A percentile compares a stretch with the other conserved stretches of the same genome.
phyloP scores from a whole-genome alignment of 2,888 invertebrate species.

The Carterocephalus palaemon region DNA sequence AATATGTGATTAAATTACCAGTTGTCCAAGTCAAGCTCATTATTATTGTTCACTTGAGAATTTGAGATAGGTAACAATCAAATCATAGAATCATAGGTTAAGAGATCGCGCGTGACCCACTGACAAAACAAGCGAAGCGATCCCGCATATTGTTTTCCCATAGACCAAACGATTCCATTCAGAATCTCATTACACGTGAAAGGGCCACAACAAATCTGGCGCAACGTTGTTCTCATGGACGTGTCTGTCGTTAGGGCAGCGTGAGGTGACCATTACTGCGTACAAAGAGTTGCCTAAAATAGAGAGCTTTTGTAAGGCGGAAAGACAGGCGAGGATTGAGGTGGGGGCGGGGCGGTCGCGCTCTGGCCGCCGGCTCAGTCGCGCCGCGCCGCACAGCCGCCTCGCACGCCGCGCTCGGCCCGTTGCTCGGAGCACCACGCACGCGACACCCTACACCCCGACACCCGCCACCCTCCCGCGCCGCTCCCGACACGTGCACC shows the following conservation, averaged over 20 bases:
- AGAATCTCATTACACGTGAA: slow-evolving; percentile 77
- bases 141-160: slow-evolving; percentile 71
- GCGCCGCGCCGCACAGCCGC: slow-evolving; percentile 70
- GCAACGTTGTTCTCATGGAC: slow-evolving; percentile 75
- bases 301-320: slow-evolving; percentile 78
- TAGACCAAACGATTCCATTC: slow-evolving; percentile 67
- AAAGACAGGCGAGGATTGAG: slow-evolving; percentile 60
- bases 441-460: slow-evolving; percentile 54
- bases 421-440: slow-evolving; percentile 51
- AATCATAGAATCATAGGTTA: slow-evolving; percentile 26
- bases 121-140: slow-evolving; percentile 60
- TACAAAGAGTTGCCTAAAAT: slow-evolving; percentile 80
- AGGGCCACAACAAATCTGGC: slow-evolving; percentile 74
- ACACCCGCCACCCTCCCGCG: slow-evolving; percentile 38
- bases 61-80: slow-evolving; percentile 7
- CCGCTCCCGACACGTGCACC: slow-evolving; percentile 54
- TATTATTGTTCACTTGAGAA: slow-evolving; percentile 1
- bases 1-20: slow-evolving; percentile 12
- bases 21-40: not conserved
- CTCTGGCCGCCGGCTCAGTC: slow-evolving; percentile 73
- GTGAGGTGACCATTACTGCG: slow-evolving; percentile 78
- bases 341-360: slow-evolving; percentile 74
- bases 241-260: slow-evolving; percentile 77
- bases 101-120: slow-evolving; percentile 47
- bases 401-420: slow-evolving; percentile 64